Conservation (phyloP, 1,140 invertebrate species). For the Drosophila seguyi region DNA sequence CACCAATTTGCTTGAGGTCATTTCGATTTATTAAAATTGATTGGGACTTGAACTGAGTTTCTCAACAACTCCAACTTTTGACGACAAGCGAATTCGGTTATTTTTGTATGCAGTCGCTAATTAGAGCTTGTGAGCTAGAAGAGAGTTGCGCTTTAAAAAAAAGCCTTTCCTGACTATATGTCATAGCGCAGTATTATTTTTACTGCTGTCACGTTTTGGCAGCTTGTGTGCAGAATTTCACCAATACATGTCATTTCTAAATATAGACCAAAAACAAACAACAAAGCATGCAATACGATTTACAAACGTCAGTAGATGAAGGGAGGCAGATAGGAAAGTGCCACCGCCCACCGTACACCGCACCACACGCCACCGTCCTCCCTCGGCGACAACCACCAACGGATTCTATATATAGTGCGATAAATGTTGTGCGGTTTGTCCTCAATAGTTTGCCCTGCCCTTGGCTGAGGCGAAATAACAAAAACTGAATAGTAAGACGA, state of each 20-base stretch:
- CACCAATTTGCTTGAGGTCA: constrained; percentile 32
- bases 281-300: constrained; percentile 71
- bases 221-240: constrained; percentile 72
- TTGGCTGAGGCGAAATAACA: constrained; percentile 26
- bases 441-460: constrained; percentile 46
- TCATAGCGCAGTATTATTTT: constrained; percentile 23
- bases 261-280: constrained; percentile 65
- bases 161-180: constrained; percentile 20
- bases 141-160: constrained; percentile 21
- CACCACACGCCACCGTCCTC: not conserved
- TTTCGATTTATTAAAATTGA: constrained; percentile 19
- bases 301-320: constrained; percentile 67
- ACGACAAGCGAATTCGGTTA: not conserved
- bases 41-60: not conserved
- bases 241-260: constrained; percentile 71
- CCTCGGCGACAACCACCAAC: constrained; percentile 35
- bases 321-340: constrained; percentile 14
- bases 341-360: constrained; percentile 8
- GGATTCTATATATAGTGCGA: constrained; percentile 61
- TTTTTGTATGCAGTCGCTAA: constrained; percentile 12
- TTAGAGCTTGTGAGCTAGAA: constrained; percentile 4
- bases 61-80: not conserved
- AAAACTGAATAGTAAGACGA: constrained; percentile 27
- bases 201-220: constrained; percentile 71
- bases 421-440: constrained; percentile 52